phyloP scores from a whole-genome alignment of 2,888 invertebrate genomes.

The Syritta pipiens region DNA sequence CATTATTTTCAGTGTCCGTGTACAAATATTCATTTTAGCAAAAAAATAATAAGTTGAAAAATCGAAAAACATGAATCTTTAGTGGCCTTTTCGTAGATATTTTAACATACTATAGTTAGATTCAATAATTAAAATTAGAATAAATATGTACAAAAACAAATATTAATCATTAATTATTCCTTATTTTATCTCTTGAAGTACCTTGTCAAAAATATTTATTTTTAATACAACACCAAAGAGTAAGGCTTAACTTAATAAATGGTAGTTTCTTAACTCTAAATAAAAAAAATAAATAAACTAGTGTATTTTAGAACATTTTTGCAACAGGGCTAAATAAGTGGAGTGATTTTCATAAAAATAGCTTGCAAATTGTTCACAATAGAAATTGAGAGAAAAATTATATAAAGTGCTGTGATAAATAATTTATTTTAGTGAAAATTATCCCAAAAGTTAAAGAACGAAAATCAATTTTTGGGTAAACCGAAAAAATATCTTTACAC shows the following conservation, averaged over 20 bases:
- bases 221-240: neutral
- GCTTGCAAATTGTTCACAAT: slow-evolving; percentile 58
- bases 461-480: neutral
- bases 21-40: slow-evolving; percentile 39
- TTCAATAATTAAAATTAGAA: slow-evolving; percentile 6
- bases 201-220: slow-evolving; percentile 2
- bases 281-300: neutral
- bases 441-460: slow-evolving; percentile 5
- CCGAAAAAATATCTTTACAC: neutral
- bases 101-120: slow-evolving; percentile 30
- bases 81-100: slow-evolving; percentile 58
- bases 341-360: too few relatives aligned
- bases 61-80: slow-evolving; percentile 36
- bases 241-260: slow-evolving; percentile 1
- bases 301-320: neutral
- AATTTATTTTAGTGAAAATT: slow-evolving; percentile 61
- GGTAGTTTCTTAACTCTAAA: slow-evolving; percentile 6
- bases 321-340: too few relatives aligned
- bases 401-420: slow-evolving; percentile 76
- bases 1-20: slow-evolving; percentile 40
- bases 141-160: slow-evolving; percentile 13
- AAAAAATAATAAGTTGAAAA: slow-evolving; percentile 4
- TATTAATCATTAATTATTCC: slow-evolving; percentile 10
- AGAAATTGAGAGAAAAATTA: slow-evolving; percentile 24
- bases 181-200: slow-evolving; percentile 30